phyloP scores from a whole-genome alignment of 2,888 invertebrate genomes.

The Aphodius sticticus region DNA sequence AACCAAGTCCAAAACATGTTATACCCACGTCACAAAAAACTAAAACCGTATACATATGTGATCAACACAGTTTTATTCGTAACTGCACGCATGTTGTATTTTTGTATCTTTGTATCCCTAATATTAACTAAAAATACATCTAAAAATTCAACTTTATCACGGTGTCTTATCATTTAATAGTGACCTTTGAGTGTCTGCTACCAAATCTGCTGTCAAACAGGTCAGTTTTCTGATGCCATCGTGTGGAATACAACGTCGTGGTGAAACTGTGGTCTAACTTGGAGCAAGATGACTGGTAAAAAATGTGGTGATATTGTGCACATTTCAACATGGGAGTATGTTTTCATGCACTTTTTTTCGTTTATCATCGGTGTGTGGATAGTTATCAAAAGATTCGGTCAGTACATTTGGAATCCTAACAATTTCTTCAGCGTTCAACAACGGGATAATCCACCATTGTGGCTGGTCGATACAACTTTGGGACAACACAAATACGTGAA shows the following conservation, averaged over 20 bases:
- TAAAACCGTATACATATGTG: neutral
- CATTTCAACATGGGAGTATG: slow-evolving; percentile 53
- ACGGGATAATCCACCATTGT: slow-evolving; percentile 67
- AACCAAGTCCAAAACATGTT: neutral
- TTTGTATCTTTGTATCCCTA: neutral
- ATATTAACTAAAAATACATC: neutral
- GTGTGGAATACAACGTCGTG: neutral
- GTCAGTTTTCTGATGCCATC: neutral
- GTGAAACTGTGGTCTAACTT: too few species aligned
- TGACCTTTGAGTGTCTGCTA: neutral
- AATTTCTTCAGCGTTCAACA: slow-evolving; percentile 57
- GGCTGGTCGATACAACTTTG: slow-evolving; percentile 66
- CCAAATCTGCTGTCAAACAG: neutral
- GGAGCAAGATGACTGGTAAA: neutral
- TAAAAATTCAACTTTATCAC: neutral
- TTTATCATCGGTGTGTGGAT: slow-evolving; percentile 64
- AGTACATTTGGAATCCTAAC: slow-evolving; percentile 63
- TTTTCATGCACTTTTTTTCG: slow-evolving; percentile 62
- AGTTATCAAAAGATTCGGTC: slow-evolving; percentile 60
- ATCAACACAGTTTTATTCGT: neutral
- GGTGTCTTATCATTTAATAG: neutral
- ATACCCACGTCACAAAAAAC: neutral
- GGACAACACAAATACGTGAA: slow-evolving; percentile 72
- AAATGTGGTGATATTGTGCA: slow-evolving; percentile 1
- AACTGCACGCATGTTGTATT: neutral